Evolutionary conservation across 2,113 vertebrate species (phyloP).

Genomic region (Phylloscopus whistleri): DNA sequence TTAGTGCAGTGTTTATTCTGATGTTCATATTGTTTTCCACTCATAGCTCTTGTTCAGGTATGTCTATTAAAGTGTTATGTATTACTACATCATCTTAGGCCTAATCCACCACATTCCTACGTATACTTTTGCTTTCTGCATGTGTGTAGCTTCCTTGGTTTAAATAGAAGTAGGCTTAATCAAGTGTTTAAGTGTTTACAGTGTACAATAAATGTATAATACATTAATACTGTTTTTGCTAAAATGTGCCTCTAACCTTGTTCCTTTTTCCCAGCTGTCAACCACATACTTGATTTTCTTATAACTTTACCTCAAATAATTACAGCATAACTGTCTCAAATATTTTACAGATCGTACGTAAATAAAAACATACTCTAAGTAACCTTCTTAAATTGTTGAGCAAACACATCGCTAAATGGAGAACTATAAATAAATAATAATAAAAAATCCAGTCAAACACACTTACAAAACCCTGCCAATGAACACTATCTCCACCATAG

Average conservation of each 20-base stretch:
- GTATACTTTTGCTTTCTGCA: neutral
- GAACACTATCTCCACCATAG: neutral
- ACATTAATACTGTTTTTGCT: neutral
- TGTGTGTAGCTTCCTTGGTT: neutral
- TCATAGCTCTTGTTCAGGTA: neutral
- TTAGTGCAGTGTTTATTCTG: slow-evolving; percentile 41
- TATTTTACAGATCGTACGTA: neutral
- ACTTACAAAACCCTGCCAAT: neutral
- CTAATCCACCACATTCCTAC: neutral
- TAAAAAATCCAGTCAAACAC: neutral
- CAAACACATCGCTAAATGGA: neutral
- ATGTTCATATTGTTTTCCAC: slow-evolving; percentile 16
- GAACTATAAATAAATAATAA: neutral
- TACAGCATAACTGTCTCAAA: neutral
- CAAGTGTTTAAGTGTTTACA: neutral
- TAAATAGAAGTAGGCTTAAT: neutral
- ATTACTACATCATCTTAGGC: neutral
- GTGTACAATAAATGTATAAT: neutral
- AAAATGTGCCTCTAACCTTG: neutral
- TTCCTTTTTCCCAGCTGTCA: neutral
- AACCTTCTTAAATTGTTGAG: neutral
- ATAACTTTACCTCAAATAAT: neutral
- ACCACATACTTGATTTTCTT: neutral
- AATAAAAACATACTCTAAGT: neutral
- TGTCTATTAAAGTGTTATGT: neutral